Evolutionary conservation across 2,888 invertebrate genomes (phyloP), one percentile per base, ranked within the genome.

Genomic region (Zygaena filipendulae): DNA sequence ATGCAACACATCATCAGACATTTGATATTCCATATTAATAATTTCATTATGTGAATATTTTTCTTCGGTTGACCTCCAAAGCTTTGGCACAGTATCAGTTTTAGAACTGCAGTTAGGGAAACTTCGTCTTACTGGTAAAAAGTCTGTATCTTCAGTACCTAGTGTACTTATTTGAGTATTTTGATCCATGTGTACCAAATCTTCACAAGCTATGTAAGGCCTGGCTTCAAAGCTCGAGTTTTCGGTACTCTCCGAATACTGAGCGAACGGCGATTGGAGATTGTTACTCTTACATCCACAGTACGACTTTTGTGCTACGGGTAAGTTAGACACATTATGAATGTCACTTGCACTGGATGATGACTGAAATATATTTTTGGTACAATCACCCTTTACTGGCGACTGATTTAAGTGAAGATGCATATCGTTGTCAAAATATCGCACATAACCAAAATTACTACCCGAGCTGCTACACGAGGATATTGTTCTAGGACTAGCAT

Each of bases 381-480:
- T 79, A 42, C 77, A 80, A 45, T 81, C 77, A 6, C 63, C 74
- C 35, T 52, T 59, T 12, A 59, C 36, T 11, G 36, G 40, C 8
- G 47, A 33, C 33, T 52, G 54, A 19, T 47, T 39, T 16, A 57
- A 47, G 30, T 64, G 54, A 33, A 69, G 59, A 44, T 69, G 64
- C 43, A 74, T 58, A 32, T 80, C 81, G 45, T 77, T 69, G 40
- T 86, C 83, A 45, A 83, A 85, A 59, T 87, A 88, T 25, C 85
- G 79, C 13, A 89, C 81, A 47, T 86, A 88, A 21, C 87, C 87
- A 55, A 86, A 86, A 51, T 83, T 83, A 50, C 81, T 83, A 2
- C 79, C 80, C 60, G 83, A 84, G 59, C 82, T 84, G 34, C 83
- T 83, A 36, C 70, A 70, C 4, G 81, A 81, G 4, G 72, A 74